Percentiles rank a stretch among this genome's conserved stretches.
Evolutionary conservation across 2,888 invertebrate genomes (phyloP).

Genomic region (Melinopterus prodromus): DNA sequence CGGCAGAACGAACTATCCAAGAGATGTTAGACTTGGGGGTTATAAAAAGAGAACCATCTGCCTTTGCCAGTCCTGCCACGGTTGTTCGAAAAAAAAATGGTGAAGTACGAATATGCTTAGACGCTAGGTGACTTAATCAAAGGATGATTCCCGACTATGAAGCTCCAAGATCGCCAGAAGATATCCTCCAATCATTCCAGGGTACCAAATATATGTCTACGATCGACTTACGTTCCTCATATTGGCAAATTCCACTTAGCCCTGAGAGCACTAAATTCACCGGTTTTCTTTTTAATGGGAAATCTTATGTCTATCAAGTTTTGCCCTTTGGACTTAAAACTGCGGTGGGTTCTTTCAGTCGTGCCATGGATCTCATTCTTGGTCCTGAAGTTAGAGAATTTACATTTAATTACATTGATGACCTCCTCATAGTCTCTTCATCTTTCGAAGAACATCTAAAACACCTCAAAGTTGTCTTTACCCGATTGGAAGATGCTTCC

Average conservation of each 20-base stretch:
- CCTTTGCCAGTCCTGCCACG: slow-evolving; percentile 42
- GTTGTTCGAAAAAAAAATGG: slow-evolving; percentile 40
- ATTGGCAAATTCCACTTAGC: slow-evolving; percentile 47
- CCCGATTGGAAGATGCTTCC: background rate
- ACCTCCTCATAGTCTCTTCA: slow-evolving; percentile 47
- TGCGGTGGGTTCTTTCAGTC: slow-evolving; percentile 45
- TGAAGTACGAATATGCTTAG: slow-evolving; percentile 48
- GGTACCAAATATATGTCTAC: slow-evolving; percentile 37
- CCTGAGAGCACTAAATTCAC: slow-evolving; percentile 36
- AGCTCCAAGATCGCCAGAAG: slow-evolving; percentile 36
- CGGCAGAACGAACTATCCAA: slow-evolving; percentile 44
- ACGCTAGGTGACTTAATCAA: slow-evolving; percentile 43
- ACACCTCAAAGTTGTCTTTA: background rate
- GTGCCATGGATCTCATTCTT: slow-evolving; percentile 43
- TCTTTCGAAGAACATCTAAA: slow-evolving; percentile 33
- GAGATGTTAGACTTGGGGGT: background rate
- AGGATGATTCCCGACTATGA: slow-evolving; percentile 49
- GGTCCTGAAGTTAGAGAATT: slow-evolving; percentile 46
- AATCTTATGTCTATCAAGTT: slow-evolving; percentile 44
- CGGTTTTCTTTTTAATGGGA: slow-evolving; percentile 43
- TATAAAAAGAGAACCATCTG: slow-evolving; percentile 47
- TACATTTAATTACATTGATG: slow-evolving; percentile 49
- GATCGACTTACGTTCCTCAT: background rate
- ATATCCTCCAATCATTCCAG: slow-evolving; percentile 36
- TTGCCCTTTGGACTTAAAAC: slow-evolving; percentile 46